Evolutionary conservation across 2,113 vertebrate species (phyloP).

Genomic region (Capreolus pygargus): DNA sequence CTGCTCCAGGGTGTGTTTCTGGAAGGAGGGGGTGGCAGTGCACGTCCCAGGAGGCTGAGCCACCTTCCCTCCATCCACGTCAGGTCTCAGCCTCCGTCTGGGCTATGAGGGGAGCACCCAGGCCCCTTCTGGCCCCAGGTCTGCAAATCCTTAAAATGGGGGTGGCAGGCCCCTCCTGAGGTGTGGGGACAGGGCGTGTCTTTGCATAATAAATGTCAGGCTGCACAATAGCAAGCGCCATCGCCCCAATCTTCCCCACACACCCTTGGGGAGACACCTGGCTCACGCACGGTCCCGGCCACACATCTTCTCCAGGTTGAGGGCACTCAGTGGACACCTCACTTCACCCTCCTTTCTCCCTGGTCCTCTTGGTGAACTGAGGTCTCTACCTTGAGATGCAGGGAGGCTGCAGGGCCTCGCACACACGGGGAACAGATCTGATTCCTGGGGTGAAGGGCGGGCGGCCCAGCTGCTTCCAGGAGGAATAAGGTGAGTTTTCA

Average conservation of each 20-base stretch:
- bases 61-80: fast-evolving
- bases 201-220: background rate
- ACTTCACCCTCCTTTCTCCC: background rate
- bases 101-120: no score
- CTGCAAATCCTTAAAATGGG: background rate
- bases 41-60: fast-evolving
- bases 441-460: fast-evolving
- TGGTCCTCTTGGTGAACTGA: fast-evolving
- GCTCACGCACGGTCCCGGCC: fast-evolving
- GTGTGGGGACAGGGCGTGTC: background rate
- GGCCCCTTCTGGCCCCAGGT: background rate
- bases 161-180: background rate
- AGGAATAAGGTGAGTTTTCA: background rate
- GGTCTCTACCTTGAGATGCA: background rate
- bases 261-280: fast-evolving
- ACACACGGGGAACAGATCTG: fast-evolving
- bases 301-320: background rate
- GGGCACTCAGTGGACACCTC: fast-evolving
- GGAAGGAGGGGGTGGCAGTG: fast-evolving
- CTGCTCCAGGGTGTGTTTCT: background rate
- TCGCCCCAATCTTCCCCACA: fast-evolving
- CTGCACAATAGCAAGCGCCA: fast-evolving
- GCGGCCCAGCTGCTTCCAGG: no score
- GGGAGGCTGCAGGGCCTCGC: background rate
- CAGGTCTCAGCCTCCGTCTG: fast-evolving